Conservation (phyloP, 2,888 invertebrate genomes). For the Spialia ferax region DNA sequence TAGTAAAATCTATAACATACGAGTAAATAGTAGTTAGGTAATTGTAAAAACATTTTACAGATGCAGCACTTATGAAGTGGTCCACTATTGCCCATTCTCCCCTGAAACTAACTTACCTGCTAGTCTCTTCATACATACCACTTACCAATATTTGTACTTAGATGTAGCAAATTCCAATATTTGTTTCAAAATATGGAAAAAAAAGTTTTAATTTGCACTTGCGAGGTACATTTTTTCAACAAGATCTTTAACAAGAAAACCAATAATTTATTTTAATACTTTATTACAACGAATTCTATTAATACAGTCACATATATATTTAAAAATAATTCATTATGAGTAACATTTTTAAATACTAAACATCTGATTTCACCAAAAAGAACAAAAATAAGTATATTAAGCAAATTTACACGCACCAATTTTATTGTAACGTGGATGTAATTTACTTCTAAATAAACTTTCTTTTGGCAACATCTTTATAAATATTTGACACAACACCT, state of each 20-base stretch:
- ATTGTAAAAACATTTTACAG: too few relatives aligned
- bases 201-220: too few relatives aligned
- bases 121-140: too few relatives aligned
- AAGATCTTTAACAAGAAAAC: constrained; percentile 32
- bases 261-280: constrained; percentile 48
- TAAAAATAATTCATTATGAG: constrained; percentile 33
- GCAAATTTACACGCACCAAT: constrained; percentile 37
- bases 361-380: constrained; percentile 34
- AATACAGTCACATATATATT: constrained; percentile 72
- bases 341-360: constrained; percentile 31
- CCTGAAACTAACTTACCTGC: too few relatives aligned
- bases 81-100: too few relatives aligned
- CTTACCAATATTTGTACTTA: too few relatives aligned
- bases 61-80: too few relatives aligned
- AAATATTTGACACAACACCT: constrained; percentile 27
- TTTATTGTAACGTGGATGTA: neutral
- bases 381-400: constrained; percentile 37
- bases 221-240: too few relatives aligned
- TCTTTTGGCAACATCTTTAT: constrained; percentile 7
- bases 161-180: too few relatives aligned
- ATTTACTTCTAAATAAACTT: constrained; percentile 9
- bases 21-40: too few relatives aligned
- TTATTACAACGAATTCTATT: constrained; percentile 84
- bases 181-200: too few relatives aligned
- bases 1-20: too few relatives aligned